Evolutionary conservation across 2,797 vertebrate species (phyloP), one percentile per base, ranked within the genome.

Genomic region (Urophycis tenuis): DNA sequence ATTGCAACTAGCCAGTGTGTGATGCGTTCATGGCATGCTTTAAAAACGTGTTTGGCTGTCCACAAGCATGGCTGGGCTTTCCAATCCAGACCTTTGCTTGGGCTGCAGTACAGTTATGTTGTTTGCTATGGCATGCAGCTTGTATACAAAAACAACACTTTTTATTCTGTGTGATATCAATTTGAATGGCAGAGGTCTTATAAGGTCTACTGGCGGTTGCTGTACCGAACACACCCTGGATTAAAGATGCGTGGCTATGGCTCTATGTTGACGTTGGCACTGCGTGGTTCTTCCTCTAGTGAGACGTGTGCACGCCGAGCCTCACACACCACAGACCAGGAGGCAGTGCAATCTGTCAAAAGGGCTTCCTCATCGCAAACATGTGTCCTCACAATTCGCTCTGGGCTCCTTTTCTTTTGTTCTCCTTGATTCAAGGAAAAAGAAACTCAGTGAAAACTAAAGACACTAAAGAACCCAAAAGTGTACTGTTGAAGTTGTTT

Each of bases 401-500:
- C 92, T 85, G 41, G 35, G 35, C 17, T 80, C 90, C 91, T 93
- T 89, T 93, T 93, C 93, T 92, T 86, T 91, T 87, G 87, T 89
- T 93, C 94, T 99, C 96, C 96, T 99, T 99, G 96, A 99, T 99
- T 99, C 97, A 98, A 99, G 97, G 97, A 97, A 96, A 83, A 91
- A 90, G 84, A 79, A 87, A 85, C 14, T 77, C 86, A 87, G 92
- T 90, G 89, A 87, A 87, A 86, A 88, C 92, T 90, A 94, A 92
- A 90, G 91, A 17, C 30, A 77, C 33, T 33, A 74, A 35, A 31
- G 33, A 80, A 81, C 17, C 30, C 74, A 85, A 77, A 81, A 25
- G 11, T 67, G 7, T 67, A 25, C 10, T 31, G 41, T 32, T 86
- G n/a, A n/a, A n/a, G n/a, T 86, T 90, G 86, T 86, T 92, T 87